Base-by-base conservation (phyloP, 2,888 invertebrate species). In the Oligia strigilis region DNA sequence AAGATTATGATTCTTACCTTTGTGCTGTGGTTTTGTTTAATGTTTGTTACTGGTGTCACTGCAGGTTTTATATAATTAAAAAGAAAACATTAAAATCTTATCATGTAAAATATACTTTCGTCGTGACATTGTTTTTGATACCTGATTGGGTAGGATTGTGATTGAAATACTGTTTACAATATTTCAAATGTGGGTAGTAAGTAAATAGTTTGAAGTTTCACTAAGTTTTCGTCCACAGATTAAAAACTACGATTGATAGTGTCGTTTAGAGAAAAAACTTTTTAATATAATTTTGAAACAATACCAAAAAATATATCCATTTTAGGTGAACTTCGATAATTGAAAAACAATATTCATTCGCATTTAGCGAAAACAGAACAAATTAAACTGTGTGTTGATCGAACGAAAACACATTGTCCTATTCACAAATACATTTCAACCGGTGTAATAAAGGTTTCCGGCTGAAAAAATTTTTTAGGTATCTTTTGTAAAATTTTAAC, bases 21-120 rank as follows among this genome's bases (percentile, higher is more conserved):
- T 70, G 19, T 19, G 14, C 43, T 58, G 2, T 64, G 58, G 29
- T 72, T n/a, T 70, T 60, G 40, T 75, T 58, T 66, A 65, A 23
- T 62, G 17, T n/a, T 60, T 70, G n/a, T 67, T 64, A 60, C 19
- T 72, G 19, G 9, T 66, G 77, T 71, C 65, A 76, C 64, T 75
- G 70, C 69, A 75, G 58, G 29, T 73, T 80, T 36, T 0, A 17
- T 66, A 55, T 72, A n/a, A 13, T 29, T 58, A 8, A 36, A 55
- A 13, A 40, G 17, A 55, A 70, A 14, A 5, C 62, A 72, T 74
- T 66, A 29, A 75, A 66, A 55, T n/a, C 4, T 9, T 71, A 40
- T 83, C 80, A 83, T 79, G 77, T 83, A 76, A 23, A 58, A 4
- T 8, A 43, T 64, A 77, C 72, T 69, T 67, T 81, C 75, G 73